phyloP scores from a whole-genome alignment of 2,113 vertebrate genomes.

The Alethe diademata region DNA sequence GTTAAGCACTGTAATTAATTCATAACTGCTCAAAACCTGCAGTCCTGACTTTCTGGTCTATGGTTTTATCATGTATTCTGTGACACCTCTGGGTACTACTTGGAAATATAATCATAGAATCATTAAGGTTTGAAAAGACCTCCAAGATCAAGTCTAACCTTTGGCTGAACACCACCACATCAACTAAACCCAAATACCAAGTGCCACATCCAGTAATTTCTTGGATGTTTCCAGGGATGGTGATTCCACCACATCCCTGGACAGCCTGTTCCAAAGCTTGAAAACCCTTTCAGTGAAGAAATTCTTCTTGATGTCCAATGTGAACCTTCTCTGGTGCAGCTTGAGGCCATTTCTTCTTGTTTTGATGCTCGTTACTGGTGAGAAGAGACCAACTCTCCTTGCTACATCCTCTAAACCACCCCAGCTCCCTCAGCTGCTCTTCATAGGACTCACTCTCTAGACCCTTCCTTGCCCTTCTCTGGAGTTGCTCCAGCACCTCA shows the following conservation, averaged over 20 bases:
- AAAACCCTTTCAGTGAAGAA: neutral
- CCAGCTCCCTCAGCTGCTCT: neutral
- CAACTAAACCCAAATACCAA: neutral
- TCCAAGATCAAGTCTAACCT: neutral
- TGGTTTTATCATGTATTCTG: neutral
- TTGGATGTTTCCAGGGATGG: neutral
- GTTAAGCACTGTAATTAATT: neutral
- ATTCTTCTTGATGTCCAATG: neutral
- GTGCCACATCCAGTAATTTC: neutral
- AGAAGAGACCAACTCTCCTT: neutral
- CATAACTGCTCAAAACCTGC: neutral
- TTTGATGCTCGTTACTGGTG: accelerated
- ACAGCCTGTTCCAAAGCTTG: neutral
- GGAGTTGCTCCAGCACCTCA: neutral
- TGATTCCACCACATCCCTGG: neutral
- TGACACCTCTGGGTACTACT: neutral
- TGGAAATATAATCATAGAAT: neutral
- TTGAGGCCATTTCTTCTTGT: neutral
- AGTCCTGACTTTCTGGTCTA: neutral
- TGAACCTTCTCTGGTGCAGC: neutral
- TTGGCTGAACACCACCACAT: neutral
- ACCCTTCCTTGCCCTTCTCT: neutral
- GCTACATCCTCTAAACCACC: neutral
- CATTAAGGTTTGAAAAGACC: neutral
- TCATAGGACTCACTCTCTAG: neutral